Percentiles rank a stretch among this genome's conserved stretches.
Conservation (phyloP, 2,888 invertebrate species). For the Aelia acuminata region DNA sequence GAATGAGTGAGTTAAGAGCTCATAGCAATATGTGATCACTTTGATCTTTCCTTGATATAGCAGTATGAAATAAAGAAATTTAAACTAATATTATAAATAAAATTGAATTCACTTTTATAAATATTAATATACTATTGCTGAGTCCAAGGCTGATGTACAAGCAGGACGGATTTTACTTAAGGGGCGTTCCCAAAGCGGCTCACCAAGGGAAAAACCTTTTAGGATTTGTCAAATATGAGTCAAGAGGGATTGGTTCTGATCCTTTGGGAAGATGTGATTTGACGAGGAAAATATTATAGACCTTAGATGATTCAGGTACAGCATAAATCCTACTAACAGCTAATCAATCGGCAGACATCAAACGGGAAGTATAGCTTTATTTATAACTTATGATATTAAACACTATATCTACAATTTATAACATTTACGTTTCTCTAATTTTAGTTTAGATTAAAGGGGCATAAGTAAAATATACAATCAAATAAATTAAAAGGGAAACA, state of each 20-base stretch:
- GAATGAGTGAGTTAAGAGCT: no score
- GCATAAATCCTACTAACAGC: neutral
- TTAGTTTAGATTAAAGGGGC: neutral
- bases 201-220: neutral
- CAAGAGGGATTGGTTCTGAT: neutral
- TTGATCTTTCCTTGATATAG: no score
- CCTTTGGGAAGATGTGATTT: neutral
- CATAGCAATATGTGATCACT: no score
- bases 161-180: neutral
- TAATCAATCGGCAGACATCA: neutral
- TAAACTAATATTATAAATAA: no score
- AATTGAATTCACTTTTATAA: no score
- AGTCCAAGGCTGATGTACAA: neutral
- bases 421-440: neutral
- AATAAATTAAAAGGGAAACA: neutral
- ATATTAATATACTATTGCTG: neutral
- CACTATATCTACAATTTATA: neutral
- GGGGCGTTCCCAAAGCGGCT: neutral
- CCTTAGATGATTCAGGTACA: neutral
- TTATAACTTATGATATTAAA: neutral
- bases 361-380: neutral
- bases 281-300: neutral
- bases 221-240: neutral
- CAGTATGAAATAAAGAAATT: no score
- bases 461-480: neutral